Percentiles rank a stretch among this genome's conserved stretches.
Conservation (phyloP, 2,888 invertebrate species). For the Clepsis dumicolana region DNA sequence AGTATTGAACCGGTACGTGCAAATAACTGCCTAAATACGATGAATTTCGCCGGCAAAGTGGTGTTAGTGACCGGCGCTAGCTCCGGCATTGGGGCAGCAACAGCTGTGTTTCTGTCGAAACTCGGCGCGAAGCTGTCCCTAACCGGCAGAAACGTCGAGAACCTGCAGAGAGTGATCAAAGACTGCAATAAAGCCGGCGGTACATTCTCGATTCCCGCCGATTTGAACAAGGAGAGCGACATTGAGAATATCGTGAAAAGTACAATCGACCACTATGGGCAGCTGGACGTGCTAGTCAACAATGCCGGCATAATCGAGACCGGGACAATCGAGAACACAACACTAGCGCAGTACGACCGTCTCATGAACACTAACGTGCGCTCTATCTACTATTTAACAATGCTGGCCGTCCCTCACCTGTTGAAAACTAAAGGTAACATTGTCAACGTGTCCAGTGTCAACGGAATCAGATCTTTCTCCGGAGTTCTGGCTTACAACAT, state of each 20-base stretch:
- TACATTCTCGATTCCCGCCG: conserved; percentile 88
- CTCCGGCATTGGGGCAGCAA: conserved; percentile 94
- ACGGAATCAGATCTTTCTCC: conserved; percentile 95
- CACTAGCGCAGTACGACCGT: conserved; percentile 94
- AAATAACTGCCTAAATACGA: conserved; percentile 50
- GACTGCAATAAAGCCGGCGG: conserved; percentile 70
- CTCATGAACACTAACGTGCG: conserved; percentile 96
- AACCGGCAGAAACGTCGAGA: conserved; percentile 89
- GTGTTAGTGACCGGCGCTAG: conserved; percentile 93
- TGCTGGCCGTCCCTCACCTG: conserved; percentile 95
- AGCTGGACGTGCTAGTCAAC: conserved; percentile 94
- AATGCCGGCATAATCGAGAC: conserved; percentile 95
- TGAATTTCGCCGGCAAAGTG: conserved; percentile 90
- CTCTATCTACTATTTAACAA: conserved; percentile 92
- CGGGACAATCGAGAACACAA: conserved; percentile 94
- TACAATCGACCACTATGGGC: conserved; percentile 91
- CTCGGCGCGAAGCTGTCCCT: conserved; percentile 91
- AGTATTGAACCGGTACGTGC: neutral
- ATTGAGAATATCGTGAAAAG: conserved; percentile 90
- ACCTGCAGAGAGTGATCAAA: conserved; percentile 81
- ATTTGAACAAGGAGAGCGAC: conserved; percentile 91
- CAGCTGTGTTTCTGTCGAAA: conserved; percentile 91
- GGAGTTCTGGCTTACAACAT: conserved; percentile 96
- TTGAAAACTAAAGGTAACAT: conserved; percentile 94
- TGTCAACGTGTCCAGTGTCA: conserved; percentile 98